Base-by-base conservation (phyloP, 2,888 invertebrate species). In the Zhuqinia jingwanae region DNA sequence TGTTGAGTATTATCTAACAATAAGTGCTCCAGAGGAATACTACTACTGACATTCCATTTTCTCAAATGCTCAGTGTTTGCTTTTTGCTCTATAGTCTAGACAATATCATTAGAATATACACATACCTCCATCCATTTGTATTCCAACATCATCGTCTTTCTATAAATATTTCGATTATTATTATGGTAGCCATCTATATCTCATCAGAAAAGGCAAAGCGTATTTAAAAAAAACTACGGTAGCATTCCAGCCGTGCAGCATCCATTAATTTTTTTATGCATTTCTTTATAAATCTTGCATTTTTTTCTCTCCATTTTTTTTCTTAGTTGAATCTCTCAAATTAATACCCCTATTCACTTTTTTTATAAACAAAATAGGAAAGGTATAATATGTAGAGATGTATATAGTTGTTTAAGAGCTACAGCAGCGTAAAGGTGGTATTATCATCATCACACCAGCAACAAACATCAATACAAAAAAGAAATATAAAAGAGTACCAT, bases 181-280 rank as follows among this genome's bases (percentile, higher is more conserved):
- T n/a, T n/a, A n/a, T n/a, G n/a, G n/a, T n/a, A n/a, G n/a, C n/a
- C n/a, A n/a, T n/a, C 36, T 36, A 36, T 8, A 36, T 36, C 36
- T 8, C 36, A 36, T 36, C 36, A 20, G n/a, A 30, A 53, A 27
- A 30, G 50, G 30, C 3, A 20, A 15, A 25, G 1, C 42, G 68
- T 45, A 70, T 56, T 36, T 3, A 6, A 36, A 6, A 75, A 70
- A 70, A 68, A 84, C 73, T 42, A 85, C 85, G 47, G 85, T 85
- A 85, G 85, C 85, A 85, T 79, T 85, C 85, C 85, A 80, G 85
- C 75, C 58, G 80, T 63, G 85, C 65, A 60, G 68, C 42, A 30
- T 80, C 80, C 85, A 86, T 86, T 80, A 86, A 73, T 86, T 86
- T 86, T 36, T 85, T 83, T 77, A 65, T 65, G 77, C 17, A 27